Evolutionary conservation across 2,113 vertebrate species (phyloP).

Genomic region (Xyliphius kryptos): DNA sequence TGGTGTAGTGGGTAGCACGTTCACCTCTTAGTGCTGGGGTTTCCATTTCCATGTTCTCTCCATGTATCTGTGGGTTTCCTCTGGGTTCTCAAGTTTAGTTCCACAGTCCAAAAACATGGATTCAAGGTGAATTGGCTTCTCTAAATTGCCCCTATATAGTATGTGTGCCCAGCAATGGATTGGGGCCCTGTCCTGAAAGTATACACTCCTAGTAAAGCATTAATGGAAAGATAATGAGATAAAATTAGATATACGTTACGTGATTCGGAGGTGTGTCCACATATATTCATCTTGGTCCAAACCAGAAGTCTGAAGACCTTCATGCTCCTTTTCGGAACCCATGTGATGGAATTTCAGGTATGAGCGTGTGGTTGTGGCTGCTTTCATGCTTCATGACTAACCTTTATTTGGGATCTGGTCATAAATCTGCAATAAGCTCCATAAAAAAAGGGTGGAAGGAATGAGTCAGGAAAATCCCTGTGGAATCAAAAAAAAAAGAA

Average conservation of each 20-base stretch:
- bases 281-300: conserved; percentile 18
- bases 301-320: conserved; percentile 26
- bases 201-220: not conserved
- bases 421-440: conserved; percentile 34
- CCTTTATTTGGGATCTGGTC: conserved; percentile 37
- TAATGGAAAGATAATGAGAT: not conserved
- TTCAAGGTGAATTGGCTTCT: no score
- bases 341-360: conserved; percentile 39
- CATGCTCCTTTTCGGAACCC: conserved; percentile 22
- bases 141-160: no score
- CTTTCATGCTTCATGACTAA: conserved; percentile 35
- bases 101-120: no score
- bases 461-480: conserved; percentile 33
- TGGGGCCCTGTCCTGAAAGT: no score
- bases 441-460: conserved; percentile 15
- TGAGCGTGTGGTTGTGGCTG: conserved; percentile 34
- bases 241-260: not conserved
- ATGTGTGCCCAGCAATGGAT: no score
- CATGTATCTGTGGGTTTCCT: no score
- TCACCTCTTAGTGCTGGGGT: no score
- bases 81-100: no score
- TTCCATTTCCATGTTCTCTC: no score
- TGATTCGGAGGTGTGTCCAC: not conserved
- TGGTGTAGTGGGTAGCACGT: no score
- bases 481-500: conserved; percentile 12